Evolutionary conservation across 64 coral and sea anemone genomes (phyloP).

Genomic region (Dendronephthya gigantea): DNA sequence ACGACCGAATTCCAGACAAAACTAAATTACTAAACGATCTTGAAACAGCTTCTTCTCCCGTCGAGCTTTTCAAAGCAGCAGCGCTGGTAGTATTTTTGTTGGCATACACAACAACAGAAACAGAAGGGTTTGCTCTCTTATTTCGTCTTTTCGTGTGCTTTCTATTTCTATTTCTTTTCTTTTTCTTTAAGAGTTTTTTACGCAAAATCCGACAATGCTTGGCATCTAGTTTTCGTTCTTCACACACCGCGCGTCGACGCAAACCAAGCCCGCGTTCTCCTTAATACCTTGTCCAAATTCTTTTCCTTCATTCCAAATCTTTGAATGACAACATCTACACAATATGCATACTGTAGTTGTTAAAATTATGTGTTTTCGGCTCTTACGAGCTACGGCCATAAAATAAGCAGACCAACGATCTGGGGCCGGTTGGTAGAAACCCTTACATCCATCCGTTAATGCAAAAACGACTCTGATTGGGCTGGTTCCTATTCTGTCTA

Average conservation of each 20-base stretch:
- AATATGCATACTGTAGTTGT: too few relatives aligned
- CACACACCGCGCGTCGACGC: not conserved
- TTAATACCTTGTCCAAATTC: not conserved
- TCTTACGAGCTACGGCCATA: too few relatives aligned
- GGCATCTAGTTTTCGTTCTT: not conserved
- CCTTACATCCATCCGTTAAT: too few relatives aligned
- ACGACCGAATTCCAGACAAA: not conserved
- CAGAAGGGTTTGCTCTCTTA: not conserved
- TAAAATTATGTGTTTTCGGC: too few relatives aligned
- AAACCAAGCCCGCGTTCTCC: not conserved
- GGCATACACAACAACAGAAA: not conserved
- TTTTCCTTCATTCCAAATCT: not conserved
- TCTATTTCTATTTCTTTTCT: not conserved
- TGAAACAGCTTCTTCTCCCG: not conserved
- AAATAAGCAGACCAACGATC: too few relatives aligned
- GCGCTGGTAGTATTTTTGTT: not conserved
- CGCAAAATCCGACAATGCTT: not conserved
- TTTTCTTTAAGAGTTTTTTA: not conserved
- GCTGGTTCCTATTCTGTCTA: too few relatives aligned
- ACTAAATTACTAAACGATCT: not conserved
- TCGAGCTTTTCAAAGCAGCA: not conserved
- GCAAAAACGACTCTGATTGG: too few relatives aligned
- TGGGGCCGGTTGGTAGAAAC: too few relatives aligned
- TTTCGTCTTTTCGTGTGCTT: not conserved
- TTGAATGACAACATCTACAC: not conserved